These are phyloP conservation scores for Meles meles DNA, from an alignment of 2,113 vertebrate genomes.

Conservation along the genomic window DNA sequence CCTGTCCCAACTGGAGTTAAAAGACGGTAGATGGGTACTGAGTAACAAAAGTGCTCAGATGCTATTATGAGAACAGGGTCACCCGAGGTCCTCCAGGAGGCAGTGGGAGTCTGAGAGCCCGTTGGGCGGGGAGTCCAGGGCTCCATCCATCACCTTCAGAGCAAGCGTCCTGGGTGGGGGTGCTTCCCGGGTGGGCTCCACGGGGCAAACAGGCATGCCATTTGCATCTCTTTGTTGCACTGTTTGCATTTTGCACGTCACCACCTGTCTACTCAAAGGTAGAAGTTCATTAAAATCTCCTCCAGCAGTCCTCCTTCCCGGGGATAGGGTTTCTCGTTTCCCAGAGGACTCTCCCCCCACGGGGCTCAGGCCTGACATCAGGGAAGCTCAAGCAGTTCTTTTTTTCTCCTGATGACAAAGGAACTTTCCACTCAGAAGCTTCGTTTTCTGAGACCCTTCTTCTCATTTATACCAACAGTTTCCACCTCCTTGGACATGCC, in stretches of 20 bases:
- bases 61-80: not conserved
- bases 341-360: not conserved
- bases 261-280: slow-evolving; percentile 48
- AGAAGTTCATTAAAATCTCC: slow-evolving; percentile 55
- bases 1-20: not conserved
- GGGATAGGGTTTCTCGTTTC: not conserved
- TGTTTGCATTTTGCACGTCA: slow-evolving; percentile 57
- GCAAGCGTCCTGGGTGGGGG: not conserved
- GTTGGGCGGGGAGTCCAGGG: not conserved
- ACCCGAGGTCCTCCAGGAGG: not conserved
- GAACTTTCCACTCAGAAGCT: not conserved
- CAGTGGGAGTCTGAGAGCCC: not conserved
- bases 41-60: not conserved
- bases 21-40: not conserved
- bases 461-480: not conserved
- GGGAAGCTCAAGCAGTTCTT: not conserved
- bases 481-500: not conserved
- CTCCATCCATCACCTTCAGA: slow-evolving; percentile 63
- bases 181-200: not conserved
- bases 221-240: slow-evolving; percentile 66
- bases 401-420: not conserved
- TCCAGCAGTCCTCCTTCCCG: not conserved
- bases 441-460: not conserved
- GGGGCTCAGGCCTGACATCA: not conserved
- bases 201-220: not conserved